A percentile compares a stretch with the other conserved stretches of the same genome.
These are phyloP conservation scores for Rhinopomastus cyanomelas DNA, from an alignment of 2,113 vertebrate species.

Conservation along the genomic window DNA sequence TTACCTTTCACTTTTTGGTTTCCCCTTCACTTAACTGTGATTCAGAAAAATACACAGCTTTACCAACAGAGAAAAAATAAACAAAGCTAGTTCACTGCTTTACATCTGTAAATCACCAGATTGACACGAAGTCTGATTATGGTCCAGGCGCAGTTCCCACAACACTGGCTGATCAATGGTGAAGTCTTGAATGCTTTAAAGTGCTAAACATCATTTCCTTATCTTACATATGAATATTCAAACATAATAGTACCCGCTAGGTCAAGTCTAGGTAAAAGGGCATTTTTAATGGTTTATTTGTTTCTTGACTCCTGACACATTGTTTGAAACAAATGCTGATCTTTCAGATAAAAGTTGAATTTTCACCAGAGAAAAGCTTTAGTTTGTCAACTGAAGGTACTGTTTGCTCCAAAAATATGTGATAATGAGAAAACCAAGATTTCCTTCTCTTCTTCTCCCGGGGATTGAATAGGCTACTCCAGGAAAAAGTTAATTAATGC, in stretches of 20 bases:
- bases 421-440: not conserved
- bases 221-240: constrained; percentile 32
- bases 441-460: not conserved
- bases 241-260: not conserved
- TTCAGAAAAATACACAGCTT: not conserved
- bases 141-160: not conserved
- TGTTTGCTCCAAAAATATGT: not conserved
- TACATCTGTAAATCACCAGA: not conserved
- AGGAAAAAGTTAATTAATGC: not conserved
- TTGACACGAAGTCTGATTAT: not conserved
- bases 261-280: not conserved
- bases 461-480: not conserved
- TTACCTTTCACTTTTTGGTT: not conserved
- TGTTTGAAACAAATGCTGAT: constrained; percentile 35
- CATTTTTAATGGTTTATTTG: constrained; percentile 19
- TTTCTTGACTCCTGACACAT: not conserved
- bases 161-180: not conserved
- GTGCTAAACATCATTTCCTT: constrained; percentile 26
- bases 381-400: not conserved
- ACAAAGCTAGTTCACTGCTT: not conserved
- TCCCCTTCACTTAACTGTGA: not conserved
- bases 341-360: constrained; percentile 32
- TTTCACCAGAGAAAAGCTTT: constrained; percentile 28
- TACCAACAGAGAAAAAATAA: not conserved
- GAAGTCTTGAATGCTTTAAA: constrained; percentile 14